Base-by-base conservation (phyloP, 1,140 invertebrate species). In the Chlorops oryzae region DNA sequence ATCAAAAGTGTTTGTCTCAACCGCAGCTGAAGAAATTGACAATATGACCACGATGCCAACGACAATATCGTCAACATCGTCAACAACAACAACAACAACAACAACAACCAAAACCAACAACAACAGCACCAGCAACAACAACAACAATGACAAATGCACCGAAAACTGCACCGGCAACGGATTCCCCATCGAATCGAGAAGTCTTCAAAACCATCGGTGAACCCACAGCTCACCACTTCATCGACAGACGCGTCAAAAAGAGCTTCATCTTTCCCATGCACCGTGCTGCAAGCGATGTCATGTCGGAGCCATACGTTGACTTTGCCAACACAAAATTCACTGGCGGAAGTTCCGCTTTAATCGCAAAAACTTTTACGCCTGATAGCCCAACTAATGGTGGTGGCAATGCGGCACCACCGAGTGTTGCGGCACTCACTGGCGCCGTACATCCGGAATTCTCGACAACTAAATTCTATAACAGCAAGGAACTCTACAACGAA, bases 401-500 rank as follows among this genome's bases (percentile, higher is more conserved):
- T 35, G 28, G 39, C 21, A 42, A 25, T 18, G 37, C 45, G 40
- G 7, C 17, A 9, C 17, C 38, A 23, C 21, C 37, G 22, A 9
- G 20, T 44, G 45, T 40, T 17, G 39, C n/a, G 17, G 48, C 34
- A 5, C 3, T 34, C 37, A 45, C 49, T 0, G 40, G 45, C 7
- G 55, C 59, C 25, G 24, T 55, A 22, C 66, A 70, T 54, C 69
- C 69, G 3, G 68, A 71, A 35, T 71, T 71, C 42, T 70, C 68
- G 12, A 70, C 69, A 41, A 71, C 69, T 24, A 71, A 71, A 56
- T 71, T 71, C 47, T 71, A 71, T 53, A 71, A 71, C 48, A 70
- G 68, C 58, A 67, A 69, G 51, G 68, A 71, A 54, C 51, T 71
- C 46, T 71, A 71, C 57, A 71, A 68, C 56, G 68, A 70, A 56